These are phyloP conservation scores for Plagodis dolabraria DNA, from an alignment of 2,888 invertebrate species.

Conservation along the genomic window DNA sequence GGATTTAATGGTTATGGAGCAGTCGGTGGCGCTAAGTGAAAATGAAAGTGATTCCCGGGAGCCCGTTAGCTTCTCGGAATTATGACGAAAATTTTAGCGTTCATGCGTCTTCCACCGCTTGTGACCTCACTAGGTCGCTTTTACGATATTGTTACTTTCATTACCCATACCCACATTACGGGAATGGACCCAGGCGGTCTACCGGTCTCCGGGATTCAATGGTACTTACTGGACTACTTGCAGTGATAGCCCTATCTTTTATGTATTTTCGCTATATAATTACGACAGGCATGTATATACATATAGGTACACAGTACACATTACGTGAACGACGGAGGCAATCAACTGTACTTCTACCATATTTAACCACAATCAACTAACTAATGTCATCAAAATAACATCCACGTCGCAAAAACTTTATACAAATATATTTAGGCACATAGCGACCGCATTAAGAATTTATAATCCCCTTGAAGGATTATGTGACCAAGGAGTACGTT, in stretches of 20 bases:
- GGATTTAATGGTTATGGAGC: constrained; percentile 74
- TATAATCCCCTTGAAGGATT: no score
- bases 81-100: constrained; percentile 62
- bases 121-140: constrained; percentile 47
- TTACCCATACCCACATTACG: constrained; percentile 51
- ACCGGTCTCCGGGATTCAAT: constrained; percentile 28
- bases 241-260: constrained; percentile 14
- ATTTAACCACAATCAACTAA: no score
- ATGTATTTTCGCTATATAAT: no score
- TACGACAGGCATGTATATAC: background rate
- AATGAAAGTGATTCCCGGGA: constrained; percentile 73
- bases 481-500: no score
- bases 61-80: constrained; percentile 64
- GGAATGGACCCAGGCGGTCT: constrained; percentile 45
- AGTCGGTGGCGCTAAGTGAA: constrained; percentile 74
- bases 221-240: constrained; percentile 15
- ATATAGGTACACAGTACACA: background rate
- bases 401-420: no score
- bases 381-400: no score
- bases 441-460: no score
- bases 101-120: constrained; percentile 51
- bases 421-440: no score
- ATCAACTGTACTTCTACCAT: no score
- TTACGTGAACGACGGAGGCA: no score
- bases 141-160: constrained; percentile 59